Base-by-base conservation (phyloP, 2,888 invertebrate genomes). In the Choristoneura rosaceana region DNA sequence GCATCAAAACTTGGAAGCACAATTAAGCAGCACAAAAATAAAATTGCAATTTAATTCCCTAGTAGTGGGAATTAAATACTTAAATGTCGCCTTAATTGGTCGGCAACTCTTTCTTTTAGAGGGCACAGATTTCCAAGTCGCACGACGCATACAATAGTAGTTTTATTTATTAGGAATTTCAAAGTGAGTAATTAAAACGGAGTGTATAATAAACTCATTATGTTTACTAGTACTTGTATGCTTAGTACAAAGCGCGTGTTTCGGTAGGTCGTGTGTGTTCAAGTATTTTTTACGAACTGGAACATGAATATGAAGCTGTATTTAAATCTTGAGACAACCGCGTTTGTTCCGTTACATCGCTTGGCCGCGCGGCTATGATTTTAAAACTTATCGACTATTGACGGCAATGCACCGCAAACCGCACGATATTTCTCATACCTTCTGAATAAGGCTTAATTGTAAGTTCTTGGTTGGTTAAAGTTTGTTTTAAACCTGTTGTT, bases 1-100 rank as follows among this genome's bases (percentile, higher is more conserved):
- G 81, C 81, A 82, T 87, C 82, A 86, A 88, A 88, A 87, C 85
- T 78, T 76, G 77, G 79, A 75, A 77, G 79, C 79, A 85, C 86
- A 90, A 89, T 90, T 88, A 86, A 88, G 82, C 84, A 84, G 84
- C 85, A 85, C 85, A 86, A 87, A 79, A 90, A 87, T 93, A 93
- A 93, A 92, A 86, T 87, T 76, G 81, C 82, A 75, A 82, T 87
- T 91, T 92, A 88, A 93, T 91, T 84, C 81, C 88, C 82, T 88
- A 85, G 86, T 85, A 84, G 80, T 80, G 81, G 79, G 79, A 84
- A 90, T 90, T 88, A 89, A 87, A 88, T 83, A 84, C 86, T 83
- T 84, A 80, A 90, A 86, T 79, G 85, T 85, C 80, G 76, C 82
- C 84, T 84, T 90, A 90, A 90, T 90, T 89, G 90, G 87, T 76